Base-by-base conservation (phyloP, 2,113 vertebrate genomes). In the Oryzias celebensis region DNA sequence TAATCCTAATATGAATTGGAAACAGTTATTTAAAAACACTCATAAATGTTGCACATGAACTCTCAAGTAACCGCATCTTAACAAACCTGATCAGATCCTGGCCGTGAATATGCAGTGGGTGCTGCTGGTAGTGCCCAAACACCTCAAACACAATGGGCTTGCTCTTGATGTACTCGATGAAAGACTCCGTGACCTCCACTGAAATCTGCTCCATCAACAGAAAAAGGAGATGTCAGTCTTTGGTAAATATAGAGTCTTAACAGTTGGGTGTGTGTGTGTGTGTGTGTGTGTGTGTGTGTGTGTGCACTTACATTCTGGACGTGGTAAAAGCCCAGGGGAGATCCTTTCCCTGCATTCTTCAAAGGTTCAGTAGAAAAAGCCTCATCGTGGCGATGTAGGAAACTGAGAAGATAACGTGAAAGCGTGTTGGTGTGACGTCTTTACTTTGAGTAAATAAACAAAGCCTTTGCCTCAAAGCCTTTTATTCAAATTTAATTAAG, bases 81-180 rank as follows among this genome's bases (percentile, higher is more conserved):
- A 14, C 83, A 12, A 79, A 98, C 97, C 96, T 97, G 89, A 83
- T 91, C 51, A 95, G 84, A 53, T 98, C 97, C 82, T 95, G 96
- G 15, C 94, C 95, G 36, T 96, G 95, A 41, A 90, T 78, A 62
- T 98, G 94, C 45, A 93, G 91, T 1, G 96, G 96, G 60, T 98
- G 95, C 79, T 98, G 96, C 86, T 99, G 97, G 70, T 97, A 98
- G 85, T 99, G 97, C 0, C 97, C 97, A 28, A 99, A 99, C 65
- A 99, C 97, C 79, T 99, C 97, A 83, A 99, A 99, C 52, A 99
- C 97, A 8, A 99, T 94, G 0, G 97, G 97, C 47, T 98, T 98
- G 58, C 85, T 94, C 91, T 95, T 98, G 85, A 99, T 95, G 71
- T 99, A 96, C 44, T 99, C 97, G 52, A 95, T 94, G 80, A 99